Evolutionary conservation across 1,140 invertebrate species (phyloP).

Genomic region (Euura saliciscinereae): DNA sequence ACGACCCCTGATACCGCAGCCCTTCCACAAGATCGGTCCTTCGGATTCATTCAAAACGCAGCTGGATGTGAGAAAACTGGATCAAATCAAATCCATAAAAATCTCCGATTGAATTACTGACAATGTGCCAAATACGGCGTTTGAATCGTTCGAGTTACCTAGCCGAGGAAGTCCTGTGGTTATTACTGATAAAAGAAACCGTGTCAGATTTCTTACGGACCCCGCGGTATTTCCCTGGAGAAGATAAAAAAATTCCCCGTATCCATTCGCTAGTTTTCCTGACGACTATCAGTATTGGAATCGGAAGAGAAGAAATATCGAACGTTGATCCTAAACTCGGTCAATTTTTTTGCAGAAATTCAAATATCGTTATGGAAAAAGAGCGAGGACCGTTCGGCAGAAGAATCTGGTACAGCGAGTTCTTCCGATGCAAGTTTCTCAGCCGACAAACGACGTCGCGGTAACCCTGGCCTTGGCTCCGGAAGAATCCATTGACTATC

Average conservation of each 20-base stretch:
- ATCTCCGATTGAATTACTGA: too few species aligned
- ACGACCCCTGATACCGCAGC: constrained; percentile 53
- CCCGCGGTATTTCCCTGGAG: not conserved
- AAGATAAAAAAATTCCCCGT: not conserved
- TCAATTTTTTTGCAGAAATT: constrained; percentile 46
- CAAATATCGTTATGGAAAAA: constrained; percentile 57
- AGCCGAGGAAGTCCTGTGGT: not conserved
- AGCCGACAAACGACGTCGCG: not conserved
- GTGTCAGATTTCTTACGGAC: not conserved
- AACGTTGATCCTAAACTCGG: not conserved
- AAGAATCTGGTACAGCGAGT: constrained; percentile 66
- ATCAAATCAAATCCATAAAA: too few species aligned
- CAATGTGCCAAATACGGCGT: too few species aligned
- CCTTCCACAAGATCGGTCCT: constrained; percentile 51
- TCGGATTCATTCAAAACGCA: constrained; percentile 63
- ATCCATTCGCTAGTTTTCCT: not conserved
- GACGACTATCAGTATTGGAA: not conserved
- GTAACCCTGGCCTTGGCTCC: not conserved
- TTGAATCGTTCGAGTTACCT: not conserved
- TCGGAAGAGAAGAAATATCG: not conserved
- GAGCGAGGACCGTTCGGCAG: constrained; percentile 57
- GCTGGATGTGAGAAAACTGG: constrained; percentile 57
- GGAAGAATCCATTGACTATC: not conserved
- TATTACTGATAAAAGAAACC: not conserved
- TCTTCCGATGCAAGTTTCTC: constrained; percentile 51